A percentile compares a stretch with the other conserved stretches of the same genome.
Evolutionary conservation across 2,888 invertebrate genomes (phyloP).

Genomic region (Argyra leucocephala): DNA sequence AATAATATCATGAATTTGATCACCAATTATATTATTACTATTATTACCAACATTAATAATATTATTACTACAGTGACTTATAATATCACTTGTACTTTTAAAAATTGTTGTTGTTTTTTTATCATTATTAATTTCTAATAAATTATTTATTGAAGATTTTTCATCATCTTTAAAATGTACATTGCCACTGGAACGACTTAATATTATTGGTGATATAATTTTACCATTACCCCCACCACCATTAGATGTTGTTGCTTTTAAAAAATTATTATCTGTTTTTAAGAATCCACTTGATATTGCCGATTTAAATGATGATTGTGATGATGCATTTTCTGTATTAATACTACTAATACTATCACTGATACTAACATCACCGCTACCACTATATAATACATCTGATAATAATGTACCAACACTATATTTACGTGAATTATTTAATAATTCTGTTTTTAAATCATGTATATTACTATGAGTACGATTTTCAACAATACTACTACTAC

Average conservation of each 20-base stretch:
- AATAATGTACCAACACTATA: conserved; percentile 1
- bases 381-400: neutral
- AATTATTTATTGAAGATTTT: neutral
- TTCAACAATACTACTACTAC: conserved; percentile 40
- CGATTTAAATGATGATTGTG: conserved; percentile 2
- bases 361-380: too few relatives aligned
- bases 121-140: conserved; percentile 2
- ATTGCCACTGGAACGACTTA: conserved; percentile 41
- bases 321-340: neutral
- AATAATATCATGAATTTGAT: conserved; percentile 2
- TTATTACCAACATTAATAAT: conserved; percentile 4
- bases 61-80: conserved; percentile 27
- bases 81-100: conserved; percentile 23
- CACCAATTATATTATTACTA: neutral
- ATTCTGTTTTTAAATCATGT: conserved; percentile 38
- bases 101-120: conserved; percentile 17
- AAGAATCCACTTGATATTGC: neutral
- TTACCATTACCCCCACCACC: conserved; percentile 9
- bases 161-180: conserved; percentile 23
- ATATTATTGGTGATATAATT: conserved; percentile 34
- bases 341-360: neutral
- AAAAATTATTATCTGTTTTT: conserved; percentile 4
- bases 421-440: conserved; percentile 7
- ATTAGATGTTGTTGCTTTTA: neutral
- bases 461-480: conserved; percentile 38